Base-by-base conservation (phyloP, 2,888 invertebrate species). In the Minunthozetes semirufus region DNA sequence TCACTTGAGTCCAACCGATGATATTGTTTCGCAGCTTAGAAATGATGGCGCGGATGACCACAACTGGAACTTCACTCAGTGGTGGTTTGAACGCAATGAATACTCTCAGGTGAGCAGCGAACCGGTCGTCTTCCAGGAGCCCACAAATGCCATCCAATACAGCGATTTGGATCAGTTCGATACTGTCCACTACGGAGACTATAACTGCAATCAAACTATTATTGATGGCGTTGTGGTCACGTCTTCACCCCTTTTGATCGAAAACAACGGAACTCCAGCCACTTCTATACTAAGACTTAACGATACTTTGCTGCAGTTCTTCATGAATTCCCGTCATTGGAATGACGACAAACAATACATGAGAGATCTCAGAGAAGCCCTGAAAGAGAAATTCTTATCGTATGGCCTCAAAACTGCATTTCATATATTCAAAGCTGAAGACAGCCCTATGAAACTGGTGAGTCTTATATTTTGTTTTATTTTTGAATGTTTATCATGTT, bases 341-440 rank as follows among this genome's bases (percentile, higher is more conserved):
- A 56, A 53, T 4, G 75, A 75, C 46, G 75, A 75, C 38, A 71
- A 72, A 38, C 27, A 19, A 4, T 75, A 75, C 48, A 17, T 75
- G 29, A 33, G 75, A 19, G 75, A 75, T 29, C 61, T 75, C 22
- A 56, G 75, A 19, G 75, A 75, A 72, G 42, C 46, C 17, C 22
- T 75, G 19, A 75, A 75, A 56, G 75, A 75, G n/a, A 71, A 56
- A 29, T 75, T 75, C 29, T 42, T 75, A 1, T 71, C 56, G 1
- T 75, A 71, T 71, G 75, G 75, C 13, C 25, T 75, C 8, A 75
- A 75, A 27, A 75, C 75, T 4, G 75, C 75, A n/a, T 75, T 75
- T 42, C 75, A 75, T 46, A 71, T 75, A 9, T 75, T 75, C 56
- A 75, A 75, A 19, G 53, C 75, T 13, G 75, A 75, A 29, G 71